A percentile compares a stretch with the other conserved stretches of the same genome.
Evolutionary conservation across 2,113 vertebrate species (phyloP).

Genomic region (Triplophysa siluroides): DNA sequence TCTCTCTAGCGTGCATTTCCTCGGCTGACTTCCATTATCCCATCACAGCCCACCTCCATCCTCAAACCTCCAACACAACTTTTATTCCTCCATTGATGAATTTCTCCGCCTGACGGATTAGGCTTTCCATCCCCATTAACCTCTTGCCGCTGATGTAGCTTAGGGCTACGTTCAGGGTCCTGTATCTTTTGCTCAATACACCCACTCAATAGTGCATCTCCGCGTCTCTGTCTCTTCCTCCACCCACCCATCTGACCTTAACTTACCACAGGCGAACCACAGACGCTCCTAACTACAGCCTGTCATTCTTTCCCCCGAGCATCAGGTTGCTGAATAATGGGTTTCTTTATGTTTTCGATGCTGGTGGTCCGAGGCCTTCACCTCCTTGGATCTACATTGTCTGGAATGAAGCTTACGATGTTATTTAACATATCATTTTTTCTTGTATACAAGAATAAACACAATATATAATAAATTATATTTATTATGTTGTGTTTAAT

Average conservation of each 20-base stretch:
- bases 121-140: constrained; percentile 64
- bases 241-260: constrained; percentile 52
- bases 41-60: not conserved
- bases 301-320: constrained; percentile 22
- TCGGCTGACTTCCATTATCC: not conserved
- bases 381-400: not conserved
- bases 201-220: constrained; percentile 44
- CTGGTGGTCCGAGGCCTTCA: not conserved
- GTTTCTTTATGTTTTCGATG: not conserved
- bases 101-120: constrained; percentile 43
- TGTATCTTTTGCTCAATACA: constrained; percentile 53
- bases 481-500: no score
- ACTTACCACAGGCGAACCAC: constrained; percentile 25
- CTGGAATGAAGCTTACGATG: no score
- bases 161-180: constrained; percentile 45
- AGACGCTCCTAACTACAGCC: constrained; percentile 40
- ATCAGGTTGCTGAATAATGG: not conserved
- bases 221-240: constrained; percentile 43
- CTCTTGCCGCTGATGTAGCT: constrained; percentile 50
- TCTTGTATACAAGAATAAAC: not conserved
- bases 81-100: constrained; percentile 35
- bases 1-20: not conserved
- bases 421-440: no score
- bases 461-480: no score
- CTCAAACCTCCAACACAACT: not conserved